phyloP scores from a whole-genome alignment of 2,797 vertebrate species.

The Glossophaga mutica region DNA sequence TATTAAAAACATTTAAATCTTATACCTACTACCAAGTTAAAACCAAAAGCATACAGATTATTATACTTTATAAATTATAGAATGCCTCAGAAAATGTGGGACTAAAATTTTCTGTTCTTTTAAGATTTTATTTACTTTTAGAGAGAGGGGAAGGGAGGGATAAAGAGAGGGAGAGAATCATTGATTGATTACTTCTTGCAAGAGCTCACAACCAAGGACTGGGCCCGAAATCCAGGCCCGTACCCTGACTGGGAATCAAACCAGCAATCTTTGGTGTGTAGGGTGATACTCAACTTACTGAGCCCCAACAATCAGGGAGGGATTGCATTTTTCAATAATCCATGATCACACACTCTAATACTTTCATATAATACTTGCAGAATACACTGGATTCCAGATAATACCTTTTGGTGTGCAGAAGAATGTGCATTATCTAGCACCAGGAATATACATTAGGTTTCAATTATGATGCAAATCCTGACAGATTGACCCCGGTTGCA shows the following conservation, averaged over 20 bases:
- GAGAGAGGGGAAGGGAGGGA: neutral
- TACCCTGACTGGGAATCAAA: neutral
- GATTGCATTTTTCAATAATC: neutral
- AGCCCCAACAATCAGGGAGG: neutral
- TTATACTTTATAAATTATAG: neutral
- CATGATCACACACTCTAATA: neutral
- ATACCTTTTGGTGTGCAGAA: neutral
- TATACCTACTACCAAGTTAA: conserved; percentile 23
- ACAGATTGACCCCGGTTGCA: neutral
- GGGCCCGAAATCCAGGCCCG: neutral
- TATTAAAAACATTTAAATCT: conserved; percentile 34
- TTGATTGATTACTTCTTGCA: neutral
- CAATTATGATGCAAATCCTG: neutral
- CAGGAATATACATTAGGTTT: neutral
- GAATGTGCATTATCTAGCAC: neutral
- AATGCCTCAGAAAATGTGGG: neutral
- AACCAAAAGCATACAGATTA: conserved; percentile 24
- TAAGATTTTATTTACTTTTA: neutral
- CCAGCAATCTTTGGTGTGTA: neutral
- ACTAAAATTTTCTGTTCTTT: neutral
- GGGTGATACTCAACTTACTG: neutral
- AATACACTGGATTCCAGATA: neutral
- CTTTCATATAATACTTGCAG: neutral
- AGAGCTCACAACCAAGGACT: neutral
- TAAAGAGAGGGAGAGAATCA: neutral